These are phyloP conservation scores for Exephanes ischioxanthus DNA, from an alignment of 2,888 invertebrate species.

Conservation along the genomic window DNA sequence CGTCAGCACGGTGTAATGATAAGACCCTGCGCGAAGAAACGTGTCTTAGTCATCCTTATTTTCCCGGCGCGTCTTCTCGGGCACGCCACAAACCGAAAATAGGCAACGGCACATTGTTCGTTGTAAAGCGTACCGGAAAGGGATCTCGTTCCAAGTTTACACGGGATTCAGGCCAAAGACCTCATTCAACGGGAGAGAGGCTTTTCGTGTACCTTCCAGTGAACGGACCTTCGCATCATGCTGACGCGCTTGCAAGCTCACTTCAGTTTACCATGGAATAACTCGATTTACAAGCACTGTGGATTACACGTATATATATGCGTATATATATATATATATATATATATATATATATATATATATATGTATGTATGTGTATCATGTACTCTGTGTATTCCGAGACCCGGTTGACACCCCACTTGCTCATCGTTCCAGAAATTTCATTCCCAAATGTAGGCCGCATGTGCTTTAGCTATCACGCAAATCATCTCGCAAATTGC, in stretches of 20 bases:
- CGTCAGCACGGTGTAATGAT: constrained; percentile 8
- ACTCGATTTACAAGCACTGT: constrained; percentile 31
- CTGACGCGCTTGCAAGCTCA: not conserved
- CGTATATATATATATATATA: not conserved
- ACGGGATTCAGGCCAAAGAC: constrained; percentile 40
- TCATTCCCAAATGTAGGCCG: constrained; percentile 1
- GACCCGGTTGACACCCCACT: constrained; percentile 2
- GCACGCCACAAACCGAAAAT: not conserved
- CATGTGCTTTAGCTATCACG: constrained; percentile 4
- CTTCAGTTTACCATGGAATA: constrained; percentile 23
- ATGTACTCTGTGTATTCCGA: not conserved
- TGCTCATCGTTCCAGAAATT: constrained; percentile 26
- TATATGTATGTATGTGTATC: not conserved
- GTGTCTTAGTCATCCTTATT: constrained; percentile 14
- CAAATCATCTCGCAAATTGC: constrained; percentile 9
- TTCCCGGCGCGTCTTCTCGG: constrained; percentile 7
- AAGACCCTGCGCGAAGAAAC: not conserved
- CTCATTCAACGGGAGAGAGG: constrained; percentile 13
- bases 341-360: not conserved
- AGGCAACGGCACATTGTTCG: not conserved
- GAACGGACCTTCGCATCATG: constrained; percentile 18
- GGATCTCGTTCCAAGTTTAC: constrained; percentile 40
- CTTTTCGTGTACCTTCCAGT: constrained; percentile 46
- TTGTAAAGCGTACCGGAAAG: constrained; percentile 39
- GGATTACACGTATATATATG: not conserved